A percentile compares a stretch with the other conserved stretches of the same genome.
Conservation (phyloP, 2,113 vertebrate species). For the Alouatta palliata region DNA sequence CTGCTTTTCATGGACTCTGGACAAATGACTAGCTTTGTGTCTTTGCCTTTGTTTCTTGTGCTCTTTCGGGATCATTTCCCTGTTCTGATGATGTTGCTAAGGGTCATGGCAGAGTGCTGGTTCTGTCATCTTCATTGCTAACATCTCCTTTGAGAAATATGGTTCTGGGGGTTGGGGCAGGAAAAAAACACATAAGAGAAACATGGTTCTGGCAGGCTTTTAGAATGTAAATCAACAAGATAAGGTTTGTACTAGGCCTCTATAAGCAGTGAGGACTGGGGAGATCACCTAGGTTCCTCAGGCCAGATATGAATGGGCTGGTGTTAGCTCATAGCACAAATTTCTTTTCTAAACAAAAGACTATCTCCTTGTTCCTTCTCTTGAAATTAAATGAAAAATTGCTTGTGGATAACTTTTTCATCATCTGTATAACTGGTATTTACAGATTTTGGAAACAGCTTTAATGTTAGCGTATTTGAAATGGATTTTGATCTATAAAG, state of each 20-base stretch:
- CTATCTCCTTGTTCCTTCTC: not conserved
- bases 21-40: not conserved
- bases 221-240: not conserved
- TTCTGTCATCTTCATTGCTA: not conserved
- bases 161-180: not conserved
- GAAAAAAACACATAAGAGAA: not conserved
- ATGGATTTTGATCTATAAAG: conserved; percentile 8
- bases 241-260: not conserved
- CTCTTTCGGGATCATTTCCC: not conserved
- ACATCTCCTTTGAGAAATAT: not conserved
- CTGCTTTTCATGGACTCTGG: not conserved
- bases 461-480: not conserved
- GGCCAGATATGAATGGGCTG: not conserved
- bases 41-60: not conserved
- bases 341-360: not conserved
- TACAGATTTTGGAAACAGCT: not conserved
- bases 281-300: not conserved
- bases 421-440: not conserved
- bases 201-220: not conserved
- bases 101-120: not conserved
- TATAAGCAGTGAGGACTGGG: not conserved
- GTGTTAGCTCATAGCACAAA: not conserved
- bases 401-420: not conserved
- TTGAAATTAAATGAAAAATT: not conserved
- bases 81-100: not conserved